Evolutionary conservation across 64 coral and sea anemone species (phyloP).

Genomic region (Actinia tenebrosa): DNA sequence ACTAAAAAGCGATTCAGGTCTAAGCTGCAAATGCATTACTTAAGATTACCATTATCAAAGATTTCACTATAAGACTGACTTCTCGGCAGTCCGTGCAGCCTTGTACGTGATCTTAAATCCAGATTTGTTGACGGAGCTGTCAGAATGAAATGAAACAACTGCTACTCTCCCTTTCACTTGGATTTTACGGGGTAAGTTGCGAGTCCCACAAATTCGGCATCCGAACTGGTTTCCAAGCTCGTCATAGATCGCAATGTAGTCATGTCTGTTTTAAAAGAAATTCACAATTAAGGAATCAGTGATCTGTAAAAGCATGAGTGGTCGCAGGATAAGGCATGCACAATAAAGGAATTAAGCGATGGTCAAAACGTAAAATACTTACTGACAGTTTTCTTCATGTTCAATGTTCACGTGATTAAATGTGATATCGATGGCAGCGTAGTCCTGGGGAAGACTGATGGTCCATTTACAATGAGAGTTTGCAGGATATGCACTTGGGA

Average conservation of each 20-base stretch:
- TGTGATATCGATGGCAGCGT: background rate
- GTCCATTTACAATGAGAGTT: conserved; percentile 20
- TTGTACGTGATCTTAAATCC: conserved; percentile 5
- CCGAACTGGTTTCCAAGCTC: conserved; percentile 1
- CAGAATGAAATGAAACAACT: background rate
- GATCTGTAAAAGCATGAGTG: no score
- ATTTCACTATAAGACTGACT: background rate
- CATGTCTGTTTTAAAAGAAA: conserved; percentile 30
- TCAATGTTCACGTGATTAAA: background rate
- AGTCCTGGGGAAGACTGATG: conserved; percentile 15
- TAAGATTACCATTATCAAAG: background rate
- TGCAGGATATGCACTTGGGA: conserved; percentile 21
- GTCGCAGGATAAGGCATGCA: no score
- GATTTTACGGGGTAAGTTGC: background rate
- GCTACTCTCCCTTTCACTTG: background rate
- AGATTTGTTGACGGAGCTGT: background rate
- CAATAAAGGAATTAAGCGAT: no score
- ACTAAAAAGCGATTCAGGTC: no score
- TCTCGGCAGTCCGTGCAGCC: background rate
- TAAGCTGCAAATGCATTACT: no score
- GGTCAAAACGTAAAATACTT: conserved; percentile 2
- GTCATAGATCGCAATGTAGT: background rate
- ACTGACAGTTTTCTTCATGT: background rate
- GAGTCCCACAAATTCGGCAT: background rate
- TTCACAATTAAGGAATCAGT: no score